These are phyloP conservation scores for Accipiter cooperii DNA, from an alignment of 2,113 vertebrate species.

Conservation along the genomic window DNA sequence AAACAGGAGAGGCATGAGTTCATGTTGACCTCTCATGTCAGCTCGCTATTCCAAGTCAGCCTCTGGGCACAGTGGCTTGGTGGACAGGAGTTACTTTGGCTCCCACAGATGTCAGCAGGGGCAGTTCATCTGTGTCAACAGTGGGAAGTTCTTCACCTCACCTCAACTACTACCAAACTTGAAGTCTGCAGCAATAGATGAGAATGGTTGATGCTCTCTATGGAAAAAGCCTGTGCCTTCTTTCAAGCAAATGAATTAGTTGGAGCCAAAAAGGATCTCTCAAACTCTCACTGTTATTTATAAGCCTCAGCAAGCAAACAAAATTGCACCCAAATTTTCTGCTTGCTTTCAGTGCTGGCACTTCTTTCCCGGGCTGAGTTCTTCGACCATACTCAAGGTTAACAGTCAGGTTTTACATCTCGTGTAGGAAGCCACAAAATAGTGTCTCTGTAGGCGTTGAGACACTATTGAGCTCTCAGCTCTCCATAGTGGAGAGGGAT, in stretches of 20 bases:
- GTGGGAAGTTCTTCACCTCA: neutral
- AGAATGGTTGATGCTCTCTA: neutral
- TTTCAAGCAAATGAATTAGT: neutral
- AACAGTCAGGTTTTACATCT: neutral
- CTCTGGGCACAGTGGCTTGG: neutral
- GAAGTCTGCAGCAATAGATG: neutral
- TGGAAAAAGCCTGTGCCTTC: neutral
- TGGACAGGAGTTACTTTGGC: neutral
- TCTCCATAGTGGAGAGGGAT: rapidly evolving
- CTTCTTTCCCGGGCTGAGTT: neutral
- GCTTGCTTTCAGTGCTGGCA: neutral
- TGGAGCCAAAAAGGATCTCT: neutral
- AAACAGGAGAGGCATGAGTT: neutral
- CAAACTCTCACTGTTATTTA: neutral
- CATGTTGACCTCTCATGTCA: neutral
- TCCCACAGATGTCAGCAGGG: neutral
- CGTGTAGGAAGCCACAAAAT: neutral
- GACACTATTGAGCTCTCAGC: neutral
- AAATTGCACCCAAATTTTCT: neutral
- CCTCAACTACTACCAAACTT: neutral
- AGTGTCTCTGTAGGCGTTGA: neutral
- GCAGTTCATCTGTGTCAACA: neutral
- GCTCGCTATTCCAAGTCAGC: neutral
- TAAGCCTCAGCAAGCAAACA: neutral
- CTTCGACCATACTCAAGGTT: neutral